Base-by-base conservation (phyloP, 1,140 invertebrate species). In the Drosophila subobscura region DNA sequence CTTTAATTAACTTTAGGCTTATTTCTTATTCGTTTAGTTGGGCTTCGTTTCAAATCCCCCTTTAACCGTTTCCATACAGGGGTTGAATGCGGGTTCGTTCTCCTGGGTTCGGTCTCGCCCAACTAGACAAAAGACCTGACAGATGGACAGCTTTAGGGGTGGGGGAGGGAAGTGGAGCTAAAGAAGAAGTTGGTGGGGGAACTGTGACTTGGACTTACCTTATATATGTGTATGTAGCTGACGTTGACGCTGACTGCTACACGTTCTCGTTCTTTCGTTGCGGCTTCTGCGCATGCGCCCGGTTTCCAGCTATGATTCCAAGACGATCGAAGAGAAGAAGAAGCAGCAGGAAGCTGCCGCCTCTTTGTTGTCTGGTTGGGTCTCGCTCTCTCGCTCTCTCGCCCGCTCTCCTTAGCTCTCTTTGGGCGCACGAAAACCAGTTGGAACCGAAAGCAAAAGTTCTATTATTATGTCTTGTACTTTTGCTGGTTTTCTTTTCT, bases 381-480 rank as follows among this genome's bases (percentile, higher is more conserved):
- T 50, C 59, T 23, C 59, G 27, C 46, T 56, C 37, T 50, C 59
- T 23, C 59, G 27, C 46, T 56, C 37, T 63, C 33, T 46, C 23
- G 25, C 16, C 49, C 51, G 55, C 60, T 56, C 51, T 72, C 53
- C 52, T 37, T 37, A 4, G 33, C 10, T 37, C 52, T 47, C 57
- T 66, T 67, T 81, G 65, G 68, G 68, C 75, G 66, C 53, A 70
- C 58, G 51, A 77, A 84, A 89, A 90, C 85, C 85, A 89, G 85
- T 89, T 89, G 77, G 64, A 77, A 76, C 57, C 86, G 85, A 89
- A 89, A 89, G 85, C 86, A 89, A 89, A 89, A 89, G 85, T 89
- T 88, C 78, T 88, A 88, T 88, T 88, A 72, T 86, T 78, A 66
- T 76, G 72, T 65, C 56, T 64, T 72, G 58, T 33, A 51, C 45